Evolutionary conservation across 2,888 invertebrate genomes (phyloP).

Genomic region (Euspilapteryx auroguttella): DNA sequence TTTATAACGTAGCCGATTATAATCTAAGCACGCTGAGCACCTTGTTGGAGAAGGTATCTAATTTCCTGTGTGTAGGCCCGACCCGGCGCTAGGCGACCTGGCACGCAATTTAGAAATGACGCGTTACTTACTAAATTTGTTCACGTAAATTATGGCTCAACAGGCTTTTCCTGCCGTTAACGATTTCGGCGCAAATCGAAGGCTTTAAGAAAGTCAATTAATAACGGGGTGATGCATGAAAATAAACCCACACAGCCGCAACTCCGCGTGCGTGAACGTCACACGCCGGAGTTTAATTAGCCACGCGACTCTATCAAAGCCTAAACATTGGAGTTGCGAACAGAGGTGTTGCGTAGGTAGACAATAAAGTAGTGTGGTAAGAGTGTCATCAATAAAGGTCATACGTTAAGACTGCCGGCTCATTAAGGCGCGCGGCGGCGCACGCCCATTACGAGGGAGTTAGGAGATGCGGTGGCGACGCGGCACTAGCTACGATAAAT

Average conservation of each 20-base stretch:
- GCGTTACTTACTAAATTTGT: slow-evolving; percentile 31
- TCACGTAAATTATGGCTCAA: slow-evolving; percentile 52
- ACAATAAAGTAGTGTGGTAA: slow-evolving; percentile 35
- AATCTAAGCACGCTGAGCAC: slow-evolving; percentile 37
- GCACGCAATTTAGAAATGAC: slow-evolving; percentile 51
- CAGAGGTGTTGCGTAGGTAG: slow-evolving; percentile 34
- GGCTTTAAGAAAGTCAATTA: slow-evolving; percentile 55
- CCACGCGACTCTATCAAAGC: no score
- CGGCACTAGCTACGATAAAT: slow-evolving; percentile 54
- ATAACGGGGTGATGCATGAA: no score
- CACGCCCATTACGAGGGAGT: slow-evolving; percentile 48
- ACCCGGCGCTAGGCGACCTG: no score
- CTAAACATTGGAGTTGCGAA: slow-evolving; percentile 29
- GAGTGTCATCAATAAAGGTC: slow-evolving; percentile 49
- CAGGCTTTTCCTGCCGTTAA: slow-evolving; percentile 52
- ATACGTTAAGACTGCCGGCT: slow-evolving; percentile 47
- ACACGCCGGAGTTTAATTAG: slow-evolving; percentile 3
- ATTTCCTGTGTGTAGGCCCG: slow-evolving; percentile 44
- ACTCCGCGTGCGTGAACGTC: slow-evolving; percentile 7
- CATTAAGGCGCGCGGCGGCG: slow-evolving; percentile 43
- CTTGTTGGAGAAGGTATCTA: slow-evolving; percentile 43
- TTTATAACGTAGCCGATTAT: slow-evolving; percentile 22
- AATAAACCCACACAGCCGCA: no score
- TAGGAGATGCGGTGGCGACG: slow-evolving; percentile 13
- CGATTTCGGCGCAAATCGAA: slow-evolving; percentile 41